Evolutionary conservation across 1,140 invertebrate genomes (phyloP).

Genomic region (Marisa cornuarietis): DNA sequence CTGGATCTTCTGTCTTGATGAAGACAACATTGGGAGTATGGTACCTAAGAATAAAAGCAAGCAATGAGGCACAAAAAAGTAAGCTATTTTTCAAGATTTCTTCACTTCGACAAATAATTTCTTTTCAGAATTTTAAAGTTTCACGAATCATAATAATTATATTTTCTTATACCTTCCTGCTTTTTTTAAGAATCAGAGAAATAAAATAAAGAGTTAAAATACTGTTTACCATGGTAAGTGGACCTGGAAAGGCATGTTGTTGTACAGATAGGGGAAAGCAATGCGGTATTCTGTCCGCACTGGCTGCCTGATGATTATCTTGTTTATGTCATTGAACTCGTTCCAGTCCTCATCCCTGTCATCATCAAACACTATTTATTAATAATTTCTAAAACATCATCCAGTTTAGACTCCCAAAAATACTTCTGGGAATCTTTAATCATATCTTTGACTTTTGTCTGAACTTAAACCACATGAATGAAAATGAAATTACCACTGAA

Average conservation of each 20-base stretch:
- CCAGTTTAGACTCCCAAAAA: background rate
- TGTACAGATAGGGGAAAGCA: constrained; percentile 99
- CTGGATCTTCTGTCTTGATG: constrained; percentile 99
- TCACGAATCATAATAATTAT: too few species aligned
- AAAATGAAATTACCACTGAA: too few species aligned
- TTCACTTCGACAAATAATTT: too few species aligned
- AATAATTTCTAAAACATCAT: background rate
- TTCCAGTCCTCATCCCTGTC: constrained; percentile 99
- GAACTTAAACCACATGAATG: too few species aligned
- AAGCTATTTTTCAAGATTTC: background rate
- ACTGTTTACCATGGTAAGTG: constrained; percentile 61
- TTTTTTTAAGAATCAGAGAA: too few species aligned
- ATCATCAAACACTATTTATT: constrained; percentile 29
- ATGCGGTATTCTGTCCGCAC: constrained; percentile 99
- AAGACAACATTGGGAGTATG: constrained; percentile 99
- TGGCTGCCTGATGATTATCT: constrained; percentile 98
- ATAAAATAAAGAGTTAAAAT: too few species aligned
- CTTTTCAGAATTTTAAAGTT: too few species aligned
- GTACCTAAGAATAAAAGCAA: constrained; percentile 79
- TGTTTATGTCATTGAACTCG: constrained; percentile 99
- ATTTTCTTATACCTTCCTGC: too few species aligned
- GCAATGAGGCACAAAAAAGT: background rate
- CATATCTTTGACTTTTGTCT: background rate
- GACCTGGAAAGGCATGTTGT: constrained; percentile 90
- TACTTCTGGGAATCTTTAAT: background rate